Conservation (phyloP, 2,113 vertebrate species). For the Microtus richardsoni region DNA sequence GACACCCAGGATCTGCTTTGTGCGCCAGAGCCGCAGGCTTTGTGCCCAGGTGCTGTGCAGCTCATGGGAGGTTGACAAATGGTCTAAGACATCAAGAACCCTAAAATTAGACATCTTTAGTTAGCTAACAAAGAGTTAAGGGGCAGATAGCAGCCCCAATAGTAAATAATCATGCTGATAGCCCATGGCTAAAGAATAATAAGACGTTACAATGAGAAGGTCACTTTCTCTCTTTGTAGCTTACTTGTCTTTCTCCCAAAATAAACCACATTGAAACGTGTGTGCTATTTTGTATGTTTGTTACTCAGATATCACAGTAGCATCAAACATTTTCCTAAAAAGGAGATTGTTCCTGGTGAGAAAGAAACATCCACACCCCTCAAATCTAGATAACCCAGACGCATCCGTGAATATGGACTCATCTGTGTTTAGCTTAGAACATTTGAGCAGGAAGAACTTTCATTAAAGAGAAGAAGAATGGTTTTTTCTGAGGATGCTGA, state of each 20-base stretch:
- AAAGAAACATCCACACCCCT: background rate
- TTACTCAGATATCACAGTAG: background rate
- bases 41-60: background rate
- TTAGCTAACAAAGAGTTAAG: background rate
- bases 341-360: background rate
- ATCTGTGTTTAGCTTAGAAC: background rate
- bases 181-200: background rate
- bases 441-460: background rate
- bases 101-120: background rate
- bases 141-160: background rate
- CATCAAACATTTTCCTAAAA: background rate
- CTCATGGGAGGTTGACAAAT: background rate
- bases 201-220: background rate
- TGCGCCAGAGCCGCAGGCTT: background rate
- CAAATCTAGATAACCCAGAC: background rate
- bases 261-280: background rate
- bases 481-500: background rate
- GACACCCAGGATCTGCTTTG: background rate
- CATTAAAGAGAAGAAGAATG: background rate
- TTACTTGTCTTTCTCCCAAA: background rate
- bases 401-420: too few species aligned
- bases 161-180: background rate
- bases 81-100: background rate
- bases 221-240: background rate
- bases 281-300: background rate